phyloP scores from a whole-genome alignment of 2,797 vertebrate genomes.

The Mormyrops attenuatus region DNA sequence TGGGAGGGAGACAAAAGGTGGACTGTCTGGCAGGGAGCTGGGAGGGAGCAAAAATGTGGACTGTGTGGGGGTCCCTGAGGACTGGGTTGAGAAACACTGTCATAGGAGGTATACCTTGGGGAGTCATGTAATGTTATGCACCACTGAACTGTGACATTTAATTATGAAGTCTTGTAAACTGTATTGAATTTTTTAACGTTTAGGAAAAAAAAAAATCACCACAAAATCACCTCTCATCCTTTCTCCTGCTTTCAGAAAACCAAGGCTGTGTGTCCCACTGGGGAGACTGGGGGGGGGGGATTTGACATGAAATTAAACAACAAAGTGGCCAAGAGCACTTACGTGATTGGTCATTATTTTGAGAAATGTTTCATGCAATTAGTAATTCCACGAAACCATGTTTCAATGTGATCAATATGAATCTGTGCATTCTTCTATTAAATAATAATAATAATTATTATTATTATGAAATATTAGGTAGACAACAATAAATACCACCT shows the following conservation, averaged over 20 bases:
- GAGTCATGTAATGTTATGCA: conserved; percentile 14
- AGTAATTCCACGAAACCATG: background rate
- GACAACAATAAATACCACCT: background rate
- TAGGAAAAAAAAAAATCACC: background rate
- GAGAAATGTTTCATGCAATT: background rate
- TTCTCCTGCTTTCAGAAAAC: background rate
- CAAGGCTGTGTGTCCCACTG: background rate
- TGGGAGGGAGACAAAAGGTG: no score
- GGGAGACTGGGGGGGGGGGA: background rate
- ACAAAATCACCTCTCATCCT: background rate
- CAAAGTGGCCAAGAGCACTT: background rate
- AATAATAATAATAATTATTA: background rate
- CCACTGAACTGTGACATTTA: conserved; percentile 25
- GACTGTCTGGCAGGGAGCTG: no score
- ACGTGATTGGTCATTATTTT: background rate
- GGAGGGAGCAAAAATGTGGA: background rate
- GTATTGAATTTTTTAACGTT: conserved; percentile 20
- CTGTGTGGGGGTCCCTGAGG: background rate
- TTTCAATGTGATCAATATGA: background rate
- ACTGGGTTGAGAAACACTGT: background rate
- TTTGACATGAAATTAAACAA: background rate
- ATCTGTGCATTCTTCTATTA: background rate
- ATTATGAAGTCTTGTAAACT: conserved; percentile 24
- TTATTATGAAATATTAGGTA: background rate
- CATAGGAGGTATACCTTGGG: background rate